Evolutionary conservation across 2,113 vertebrate genomes (phyloP).

Genomic region (Acrocephalus arundinaceus): DNA sequence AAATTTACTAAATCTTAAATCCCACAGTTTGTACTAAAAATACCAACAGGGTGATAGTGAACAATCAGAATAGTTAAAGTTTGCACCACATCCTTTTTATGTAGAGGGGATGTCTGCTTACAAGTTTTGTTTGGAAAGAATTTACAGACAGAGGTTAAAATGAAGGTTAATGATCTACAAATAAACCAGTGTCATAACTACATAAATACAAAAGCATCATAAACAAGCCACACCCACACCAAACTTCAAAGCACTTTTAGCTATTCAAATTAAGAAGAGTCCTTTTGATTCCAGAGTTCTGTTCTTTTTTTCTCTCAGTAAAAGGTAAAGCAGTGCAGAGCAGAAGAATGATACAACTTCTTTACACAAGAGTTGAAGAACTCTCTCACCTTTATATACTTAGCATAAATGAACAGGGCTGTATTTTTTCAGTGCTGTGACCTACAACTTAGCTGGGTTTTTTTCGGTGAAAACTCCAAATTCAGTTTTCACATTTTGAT

Average conservation of each 20-base stretch:
- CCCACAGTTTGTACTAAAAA: neutral
- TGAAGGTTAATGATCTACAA: neutral
- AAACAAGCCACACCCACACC: neutral
- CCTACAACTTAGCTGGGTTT: neutral
- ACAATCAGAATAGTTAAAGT: neutral
- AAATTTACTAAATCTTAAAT: neutral
- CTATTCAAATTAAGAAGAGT: neutral
- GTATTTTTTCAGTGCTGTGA: neutral
- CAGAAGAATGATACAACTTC: neutral
- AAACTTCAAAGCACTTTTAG: neutral
- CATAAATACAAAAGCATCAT: neutral
- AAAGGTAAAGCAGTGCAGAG: neutral
- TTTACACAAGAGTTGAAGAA: neutral
- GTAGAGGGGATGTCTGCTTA: neutral
- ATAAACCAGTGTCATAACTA: neutral
- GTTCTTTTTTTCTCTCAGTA: neutral
- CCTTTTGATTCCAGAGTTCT: neutral
- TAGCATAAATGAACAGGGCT: neutral
- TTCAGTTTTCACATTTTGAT: neutral
- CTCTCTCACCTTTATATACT: neutral
- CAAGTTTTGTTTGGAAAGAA: neutral
- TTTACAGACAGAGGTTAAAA: neutral
- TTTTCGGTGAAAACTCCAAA: neutral
- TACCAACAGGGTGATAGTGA: neutral
- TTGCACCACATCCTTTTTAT: neutral